phyloP scores from a whole-genome alignment of 2,888 invertebrate genomes.

The Cryptophagus acutangulus region DNA sequence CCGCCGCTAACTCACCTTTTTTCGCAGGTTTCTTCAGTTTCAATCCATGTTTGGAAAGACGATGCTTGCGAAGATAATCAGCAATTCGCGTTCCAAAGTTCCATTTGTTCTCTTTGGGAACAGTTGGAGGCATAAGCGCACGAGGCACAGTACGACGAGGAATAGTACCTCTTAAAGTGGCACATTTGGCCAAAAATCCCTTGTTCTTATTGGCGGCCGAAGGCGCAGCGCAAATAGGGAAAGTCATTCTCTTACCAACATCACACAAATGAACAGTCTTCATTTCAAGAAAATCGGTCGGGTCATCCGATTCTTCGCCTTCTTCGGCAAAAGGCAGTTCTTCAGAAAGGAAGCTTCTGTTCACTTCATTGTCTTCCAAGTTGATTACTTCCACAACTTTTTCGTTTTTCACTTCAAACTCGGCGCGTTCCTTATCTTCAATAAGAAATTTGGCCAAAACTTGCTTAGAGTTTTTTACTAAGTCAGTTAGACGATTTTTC shows the following conservation, averaged over 20 bases:
- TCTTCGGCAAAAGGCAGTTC: conserved; percentile 16
- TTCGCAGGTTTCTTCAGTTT: too few species aligned
- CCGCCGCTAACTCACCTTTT: conserved; percentile 1
- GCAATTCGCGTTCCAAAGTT: conserved; percentile 32
- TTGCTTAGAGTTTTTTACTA: conserved; percentile 45
- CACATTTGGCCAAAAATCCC: conserved; percentile 24
- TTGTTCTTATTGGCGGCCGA: conserved; percentile 22
- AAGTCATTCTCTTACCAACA: conserved; percentile 26
- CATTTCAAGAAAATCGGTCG: conserved; percentile 18
- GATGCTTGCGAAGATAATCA: conserved; percentile 30
- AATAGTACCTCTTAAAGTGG: conserved; percentile 26
- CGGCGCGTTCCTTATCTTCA: conserved; percentile 28
- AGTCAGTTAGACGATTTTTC: conserved; percentile 45
- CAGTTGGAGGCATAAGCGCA: conserved; percentile 15
- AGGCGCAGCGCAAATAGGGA: too few species aligned
- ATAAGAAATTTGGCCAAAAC: conserved; percentile 33
- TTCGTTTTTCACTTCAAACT: conserved; percentile 15
- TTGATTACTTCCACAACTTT: conserved; percentile 26
- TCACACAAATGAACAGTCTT: conserved; percentile 24
- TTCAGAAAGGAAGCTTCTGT: conserved; percentile 11
- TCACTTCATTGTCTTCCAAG: conserved; percentile 15
- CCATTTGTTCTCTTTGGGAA: conserved; percentile 35
- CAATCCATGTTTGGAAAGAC: too few species aligned
- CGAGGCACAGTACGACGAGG: too few species aligned
- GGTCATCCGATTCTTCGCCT: conserved; percentile 20